These are phyloP conservation scores for Melanotaenia nigrans DNA, from an alignment of 2,797 vertebrate genomes.

Conservation along the genomic window DNA sequence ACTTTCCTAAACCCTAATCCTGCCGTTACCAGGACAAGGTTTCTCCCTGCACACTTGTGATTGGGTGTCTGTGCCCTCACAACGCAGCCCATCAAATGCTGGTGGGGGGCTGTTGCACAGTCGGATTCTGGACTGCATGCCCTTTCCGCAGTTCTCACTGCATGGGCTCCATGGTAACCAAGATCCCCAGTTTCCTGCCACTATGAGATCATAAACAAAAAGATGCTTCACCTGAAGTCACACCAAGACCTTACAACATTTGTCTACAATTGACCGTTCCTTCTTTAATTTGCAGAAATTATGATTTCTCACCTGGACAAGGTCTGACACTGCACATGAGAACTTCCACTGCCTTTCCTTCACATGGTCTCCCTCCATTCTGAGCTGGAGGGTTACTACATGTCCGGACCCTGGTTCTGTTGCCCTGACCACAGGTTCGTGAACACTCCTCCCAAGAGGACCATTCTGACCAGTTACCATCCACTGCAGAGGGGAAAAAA, in stretches of 20 bases:
- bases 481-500: slow-evolving; percentile 81
- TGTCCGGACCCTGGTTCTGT: slow-evolving; percentile 89
- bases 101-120: slow-evolving; percentile 92
- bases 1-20: not conserved
- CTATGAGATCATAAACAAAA: slow-evolving; percentile 69
- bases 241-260: not conserved
- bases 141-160: slow-evolving; percentile 92
- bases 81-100: slow-evolving; percentile 84
- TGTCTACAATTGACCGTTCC: not conserved
- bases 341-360: slow-evolving; percentile 86
- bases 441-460: slow-evolving; percentile 95
- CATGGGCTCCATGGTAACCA: slow-evolving; percentile 93
- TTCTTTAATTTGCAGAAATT: not conserved
- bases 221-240: not conserved
- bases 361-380: slow-evolving; percentile 87
- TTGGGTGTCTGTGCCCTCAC: slow-evolving; percentile 88
- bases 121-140: slow-evolving; percentile 87
- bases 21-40: slow-evolving; percentile 88
- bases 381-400: slow-evolving; percentile 89
- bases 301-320: slow-evolving; percentile 88
- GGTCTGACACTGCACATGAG: slow-evolving; percentile 89
- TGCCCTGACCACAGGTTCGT: slow-evolving; percentile 91
- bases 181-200: slow-evolving; percentile 89
- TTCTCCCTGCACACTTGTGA: slow-evolving; percentile 90
- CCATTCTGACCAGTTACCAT: slow-evolving; percentile 95